phyloP scores from a whole-genome alignment of 1,140 invertebrate species.

The Ridgeia piscesae region DNA sequence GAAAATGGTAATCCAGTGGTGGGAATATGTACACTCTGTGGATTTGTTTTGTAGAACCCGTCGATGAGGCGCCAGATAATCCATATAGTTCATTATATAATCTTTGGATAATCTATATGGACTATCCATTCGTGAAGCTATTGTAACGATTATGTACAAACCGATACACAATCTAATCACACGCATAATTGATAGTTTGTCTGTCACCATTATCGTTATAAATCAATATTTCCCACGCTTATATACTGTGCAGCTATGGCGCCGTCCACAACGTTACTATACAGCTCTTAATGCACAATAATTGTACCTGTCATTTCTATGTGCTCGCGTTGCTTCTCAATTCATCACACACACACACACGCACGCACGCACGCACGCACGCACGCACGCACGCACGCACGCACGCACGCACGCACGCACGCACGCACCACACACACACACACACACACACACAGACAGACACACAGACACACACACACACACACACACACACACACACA shows the following conservation, averaged over 20 bases:
- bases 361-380: too few species aligned
- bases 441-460: constrained; percentile 31
- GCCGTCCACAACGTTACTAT: background rate
- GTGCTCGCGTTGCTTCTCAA: background rate
- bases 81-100: background rate
- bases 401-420: constrained; percentile 29
- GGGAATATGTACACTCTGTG: background rate
- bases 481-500: constrained; percentile 34
- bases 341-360: too few species aligned
- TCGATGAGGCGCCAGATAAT: background rate
- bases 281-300: background rate
- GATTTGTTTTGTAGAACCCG: background rate
- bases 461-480: constrained; percentile 28
- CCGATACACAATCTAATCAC: background rate
- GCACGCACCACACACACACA: constrained; percentile 31
- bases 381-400: background rate
- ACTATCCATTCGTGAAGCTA: background rate
- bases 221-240: background rate
- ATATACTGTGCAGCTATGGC: background rate
- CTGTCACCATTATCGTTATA: background rate
- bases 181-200: background rate
- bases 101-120: background rate
- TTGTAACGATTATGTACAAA: background rate
- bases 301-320: background rate
- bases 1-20: background rate